Conservation (phyloP, 2,888 invertebrate genomes). For the Rotaria socialis region DNA sequence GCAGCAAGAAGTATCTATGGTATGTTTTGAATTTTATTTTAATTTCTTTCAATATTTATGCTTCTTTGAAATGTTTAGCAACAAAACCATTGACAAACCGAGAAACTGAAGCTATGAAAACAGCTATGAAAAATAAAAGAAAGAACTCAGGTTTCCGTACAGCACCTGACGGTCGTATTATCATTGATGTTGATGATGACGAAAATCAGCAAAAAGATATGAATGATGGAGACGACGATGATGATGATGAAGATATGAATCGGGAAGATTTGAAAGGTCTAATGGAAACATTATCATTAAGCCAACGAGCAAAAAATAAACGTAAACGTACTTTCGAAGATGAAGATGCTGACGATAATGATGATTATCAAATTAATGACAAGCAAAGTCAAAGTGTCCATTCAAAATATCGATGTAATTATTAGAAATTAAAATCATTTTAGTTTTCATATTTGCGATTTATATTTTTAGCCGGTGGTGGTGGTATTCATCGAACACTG, state of each 20-base stretch:
- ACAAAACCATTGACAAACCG: conserved; percentile 40
- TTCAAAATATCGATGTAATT: conserved; percentile 3
- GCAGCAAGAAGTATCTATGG: conserved; percentile 37
- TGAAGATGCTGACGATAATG: conserved; percentile 38
- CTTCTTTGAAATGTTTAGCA: background rate
- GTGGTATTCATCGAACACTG: conserved; percentile 43
- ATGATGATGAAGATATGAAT: conserved; percentile 50
- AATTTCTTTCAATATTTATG: too few relatives aligned
- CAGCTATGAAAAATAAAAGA: conserved; percentile 5
- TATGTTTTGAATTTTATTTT: background rate
- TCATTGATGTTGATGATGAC: conserved; percentile 58
- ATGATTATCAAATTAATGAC: background rate
- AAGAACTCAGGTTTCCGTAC: conserved; percentile 37
- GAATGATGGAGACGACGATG: conserved; percentile 64
- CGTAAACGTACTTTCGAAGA: conserved; percentile 32
- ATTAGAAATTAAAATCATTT: background rate
- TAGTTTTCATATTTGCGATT: background rate
- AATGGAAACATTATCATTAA: conserved; percentile 45
- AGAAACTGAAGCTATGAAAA: conserved; percentile 39
- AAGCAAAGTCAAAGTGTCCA: conserved; percentile 6
- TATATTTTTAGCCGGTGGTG: conserved; percentile 40
- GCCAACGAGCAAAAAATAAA: conserved; percentile 41
- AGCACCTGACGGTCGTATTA: conserved; percentile 40
- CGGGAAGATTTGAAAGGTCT: conserved; percentile 38
- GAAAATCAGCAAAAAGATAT: background rate